Evolutionary conservation across 2,113 vertebrate genomes (phyloP).

Genomic region (Trichechus manatus): DNA sequence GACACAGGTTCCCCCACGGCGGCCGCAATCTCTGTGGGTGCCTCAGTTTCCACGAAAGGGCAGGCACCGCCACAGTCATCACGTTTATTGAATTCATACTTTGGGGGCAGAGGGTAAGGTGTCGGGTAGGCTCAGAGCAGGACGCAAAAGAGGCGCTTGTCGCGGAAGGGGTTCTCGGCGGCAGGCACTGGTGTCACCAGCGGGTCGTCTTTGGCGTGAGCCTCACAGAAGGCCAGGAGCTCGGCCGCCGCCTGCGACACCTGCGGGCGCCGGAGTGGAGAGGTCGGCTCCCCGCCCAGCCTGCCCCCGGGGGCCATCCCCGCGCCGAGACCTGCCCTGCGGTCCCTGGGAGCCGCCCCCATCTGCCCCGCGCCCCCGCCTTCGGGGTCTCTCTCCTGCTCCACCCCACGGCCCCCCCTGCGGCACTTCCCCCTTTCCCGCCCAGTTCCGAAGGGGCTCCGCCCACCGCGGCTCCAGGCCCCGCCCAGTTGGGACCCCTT

Average conservation of each 20-base stretch:
- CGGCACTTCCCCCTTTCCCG: neutral
- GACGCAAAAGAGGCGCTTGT: conserved; percentile 90
- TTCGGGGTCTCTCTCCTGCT: neutral
- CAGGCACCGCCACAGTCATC: neutral
- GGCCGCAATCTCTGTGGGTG: neutral
- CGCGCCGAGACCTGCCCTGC: neutral
- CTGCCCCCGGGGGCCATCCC: neutral
- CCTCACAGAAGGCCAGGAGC: conserved; percentile 93
- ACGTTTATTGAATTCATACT: conserved; percentile 73
- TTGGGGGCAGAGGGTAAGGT: neutral
- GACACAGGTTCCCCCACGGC: too few relatives aligned
- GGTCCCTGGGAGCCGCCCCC: neutral
- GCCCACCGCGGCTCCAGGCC: neutral
- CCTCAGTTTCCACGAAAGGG: conserved; percentile 45
- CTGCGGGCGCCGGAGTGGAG: conserved; percentile 75
- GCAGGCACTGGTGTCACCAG: conserved; percentile 90
- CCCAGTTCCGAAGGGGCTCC: neutral
- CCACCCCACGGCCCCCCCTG: neutral
- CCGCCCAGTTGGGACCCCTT: neutral
- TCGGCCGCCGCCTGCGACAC: conserved; percentile 94
- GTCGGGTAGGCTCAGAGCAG: conserved; percentile 87
- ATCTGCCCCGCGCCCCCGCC: accelerated
- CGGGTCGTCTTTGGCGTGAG: conserved; percentile 92
- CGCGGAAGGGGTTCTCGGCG: conserved; percentile 93
- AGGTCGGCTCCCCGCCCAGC: neutral